Evolutionary conservation across 2,797 vertebrate genomes (phyloP).

Genomic region (Vultur gryphus): DNA sequence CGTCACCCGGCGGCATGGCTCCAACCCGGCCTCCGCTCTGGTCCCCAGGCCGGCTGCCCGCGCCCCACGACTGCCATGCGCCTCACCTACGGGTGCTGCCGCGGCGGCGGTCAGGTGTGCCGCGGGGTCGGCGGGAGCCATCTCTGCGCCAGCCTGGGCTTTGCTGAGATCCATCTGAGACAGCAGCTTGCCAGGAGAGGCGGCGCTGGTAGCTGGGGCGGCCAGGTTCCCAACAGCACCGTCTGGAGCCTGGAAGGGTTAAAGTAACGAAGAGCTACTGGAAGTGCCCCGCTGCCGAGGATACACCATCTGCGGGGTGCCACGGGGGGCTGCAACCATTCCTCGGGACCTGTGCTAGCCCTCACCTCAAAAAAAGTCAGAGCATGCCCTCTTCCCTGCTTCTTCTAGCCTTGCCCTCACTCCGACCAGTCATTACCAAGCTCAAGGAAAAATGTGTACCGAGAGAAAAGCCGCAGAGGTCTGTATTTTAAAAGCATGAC

Average conservation of each 20-base stretch:
- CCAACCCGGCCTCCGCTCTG: not conserved
- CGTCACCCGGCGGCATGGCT: not conserved
- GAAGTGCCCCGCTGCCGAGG: not conserved
- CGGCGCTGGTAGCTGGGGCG: not conserved
- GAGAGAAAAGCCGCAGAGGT: not conserved
- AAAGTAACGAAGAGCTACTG: not conserved
- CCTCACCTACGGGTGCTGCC: conserved; percentile 48
- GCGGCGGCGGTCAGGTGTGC: not conserved
- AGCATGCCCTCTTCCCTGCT: not conserved
- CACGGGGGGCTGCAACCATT: not conserved
- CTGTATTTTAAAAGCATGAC: accelerated
- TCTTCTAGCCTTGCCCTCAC: not conserved
- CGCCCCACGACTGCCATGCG: not conserved
- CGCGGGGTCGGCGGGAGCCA: not conserved
- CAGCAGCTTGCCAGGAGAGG: conserved; percentile 47
- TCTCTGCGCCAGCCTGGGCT: not conserved
- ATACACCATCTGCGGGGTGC: too few species aligned
- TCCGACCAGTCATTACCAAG: not conserved
- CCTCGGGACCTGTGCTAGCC: not conserved
- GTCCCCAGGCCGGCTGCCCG: not conserved
- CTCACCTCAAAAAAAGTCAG: not conserved
- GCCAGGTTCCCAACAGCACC: not conserved
- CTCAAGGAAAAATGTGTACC: accelerated
- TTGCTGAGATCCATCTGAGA: conserved; percentile 26
- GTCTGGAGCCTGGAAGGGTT: conserved; percentile 34